Evolutionary conservation across 2,888 invertebrate genomes (phyloP).

Genomic region (Mycalesis mineus): DNA sequence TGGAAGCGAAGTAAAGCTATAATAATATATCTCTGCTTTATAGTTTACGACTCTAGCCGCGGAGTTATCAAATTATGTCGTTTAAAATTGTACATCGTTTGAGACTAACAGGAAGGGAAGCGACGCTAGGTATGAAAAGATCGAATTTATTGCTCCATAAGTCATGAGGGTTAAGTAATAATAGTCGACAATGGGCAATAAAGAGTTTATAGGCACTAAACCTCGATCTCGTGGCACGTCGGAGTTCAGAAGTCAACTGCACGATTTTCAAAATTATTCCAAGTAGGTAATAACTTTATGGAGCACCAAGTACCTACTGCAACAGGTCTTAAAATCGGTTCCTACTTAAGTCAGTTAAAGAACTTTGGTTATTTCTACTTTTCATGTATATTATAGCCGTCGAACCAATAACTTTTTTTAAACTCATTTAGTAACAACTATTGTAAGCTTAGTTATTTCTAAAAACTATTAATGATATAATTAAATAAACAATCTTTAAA

Average conservation of each 20-base stretch:
- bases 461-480: too few relatives aligned
- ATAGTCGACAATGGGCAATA: conserved; percentile 76
- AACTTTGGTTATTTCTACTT: too few relatives aligned
- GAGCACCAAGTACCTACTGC: background rate
- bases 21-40: too few relatives aligned
- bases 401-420: too few relatives aligned
- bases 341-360: too few relatives aligned
- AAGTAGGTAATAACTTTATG: background rate
- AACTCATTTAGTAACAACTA: too few relatives aligned
- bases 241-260: conserved; percentile 55
- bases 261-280: conserved; percentile 18
- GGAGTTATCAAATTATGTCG: background rate
- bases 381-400: too few relatives aligned
- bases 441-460: too few relatives aligned
- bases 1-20: too few relatives aligned
- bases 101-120: conserved; percentile 40
- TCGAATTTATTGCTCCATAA: conserved; percentile 76
- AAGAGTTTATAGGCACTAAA: conserved; percentile 76
- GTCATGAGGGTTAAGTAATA: conserved; percentile 77
- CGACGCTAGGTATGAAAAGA: conserved; percentile 59
- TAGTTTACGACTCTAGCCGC: background rate
- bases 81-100: background rate
- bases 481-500: too few relatives aligned
- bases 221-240: conserved; percentile 66
- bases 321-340: background rate